Evolutionary conservation across 2,888 invertebrate species (phyloP), one percentile per base, ranked within the genome.

Genomic region (Parnassius apollo): DNA sequence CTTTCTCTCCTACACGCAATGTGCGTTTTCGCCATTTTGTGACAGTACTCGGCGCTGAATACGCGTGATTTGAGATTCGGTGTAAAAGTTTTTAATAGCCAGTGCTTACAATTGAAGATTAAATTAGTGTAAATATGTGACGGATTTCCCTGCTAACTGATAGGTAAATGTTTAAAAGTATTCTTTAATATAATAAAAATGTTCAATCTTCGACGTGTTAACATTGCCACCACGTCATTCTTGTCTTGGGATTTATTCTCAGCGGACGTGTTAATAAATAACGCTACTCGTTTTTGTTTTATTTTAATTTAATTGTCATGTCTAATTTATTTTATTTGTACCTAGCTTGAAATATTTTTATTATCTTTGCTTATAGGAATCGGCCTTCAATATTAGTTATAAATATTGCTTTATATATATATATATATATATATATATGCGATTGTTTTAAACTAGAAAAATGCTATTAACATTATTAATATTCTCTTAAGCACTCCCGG

Each of bases 1-100:
- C 62, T 62, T 57, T 62, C 57, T 3, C 53, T 53, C 53, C 13
- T 35, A 18, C 51, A 57, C 51, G 52, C 51, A 11, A 49, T 42
- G 3, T 42, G 22, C 45, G 44, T 22, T 45, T 55, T 57, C 48
- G 53, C 62, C 62, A 62, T 48, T 62, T 62, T 57, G 57, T 57
- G 45, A 42, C 57, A 18, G 51, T 52, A 45, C 50, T 35, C 10
- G 44, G 51, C 42, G 13, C 25, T 56, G 61, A 62, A 46, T 57
- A 62, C 61, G 61, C 56, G 56, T 51, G 11, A 13, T 22, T 52
- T 53, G 60, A 11, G 45, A 53, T 57, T 18, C 13, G 57, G 18
- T 35, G 9, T 9, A 42, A n/a, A 53, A 42, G 10, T 8, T 35
- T 35, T 35, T 35, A 35, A 35, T 35, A 35, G 35, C 35, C 4